These are phyloP conservation scores for Epistrophe eligans DNA, from an alignment of 2,888 invertebrate species.

Conservation along the genomic window DNA sequence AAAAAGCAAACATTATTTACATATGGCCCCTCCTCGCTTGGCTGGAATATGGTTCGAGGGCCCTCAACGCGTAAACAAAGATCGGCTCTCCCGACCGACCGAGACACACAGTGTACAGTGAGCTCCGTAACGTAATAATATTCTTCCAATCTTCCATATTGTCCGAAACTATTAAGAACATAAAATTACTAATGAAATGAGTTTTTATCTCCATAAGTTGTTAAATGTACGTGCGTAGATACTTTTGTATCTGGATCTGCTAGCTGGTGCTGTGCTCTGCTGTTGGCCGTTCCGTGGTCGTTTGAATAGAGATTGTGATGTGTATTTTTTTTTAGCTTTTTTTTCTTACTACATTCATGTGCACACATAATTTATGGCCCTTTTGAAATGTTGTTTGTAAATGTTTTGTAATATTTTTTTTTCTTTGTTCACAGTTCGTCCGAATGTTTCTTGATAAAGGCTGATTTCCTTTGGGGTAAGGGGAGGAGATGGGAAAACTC, in stretches of 20 bases:
- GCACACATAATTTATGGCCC: slow-evolving; percentile 68
- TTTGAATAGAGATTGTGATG: slow-evolving; percentile 33
- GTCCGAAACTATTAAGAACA: slow-evolving; percentile 63
- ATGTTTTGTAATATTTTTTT: slow-evolving; percentile 53
- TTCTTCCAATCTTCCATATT: slow-evolving; percentile 43
- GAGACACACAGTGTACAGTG: background rate
- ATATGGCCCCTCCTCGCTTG: slow-evolving; percentile 49
- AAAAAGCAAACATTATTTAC: slow-evolving; percentile 71
- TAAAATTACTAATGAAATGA: slow-evolving; percentile 68
- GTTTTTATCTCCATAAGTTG: slow-evolving; percentile 44
- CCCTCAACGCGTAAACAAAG: slow-evolving; percentile 42
- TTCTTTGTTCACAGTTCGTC: slow-evolving; percentile 17
- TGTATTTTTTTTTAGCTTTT: slow-evolving; percentile 17
- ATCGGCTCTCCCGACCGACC: slow-evolving; percentile 16
- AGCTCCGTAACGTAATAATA: slow-evolving; percentile 18
- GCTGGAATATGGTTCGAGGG: slow-evolving; percentile 33
- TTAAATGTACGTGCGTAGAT: slow-evolving; percentile 41
- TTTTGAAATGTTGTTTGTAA: slow-evolving; percentile 60
- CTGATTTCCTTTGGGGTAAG: slow-evolving; percentile 12
- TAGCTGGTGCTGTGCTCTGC: background rate
- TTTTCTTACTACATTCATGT: slow-evolving; percentile 44
- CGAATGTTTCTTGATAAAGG: slow-evolving; percentile 45
- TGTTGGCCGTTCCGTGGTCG: slow-evolving; percentile 22
- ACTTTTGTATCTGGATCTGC: slow-evolving; percentile 31
- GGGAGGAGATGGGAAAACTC: slow-evolving; percentile 9